These are phyloP conservation scores for Fundulus diaphanus DNA, from an alignment of 2,797 vertebrate genomes.

Conservation along the genomic window DNA sequence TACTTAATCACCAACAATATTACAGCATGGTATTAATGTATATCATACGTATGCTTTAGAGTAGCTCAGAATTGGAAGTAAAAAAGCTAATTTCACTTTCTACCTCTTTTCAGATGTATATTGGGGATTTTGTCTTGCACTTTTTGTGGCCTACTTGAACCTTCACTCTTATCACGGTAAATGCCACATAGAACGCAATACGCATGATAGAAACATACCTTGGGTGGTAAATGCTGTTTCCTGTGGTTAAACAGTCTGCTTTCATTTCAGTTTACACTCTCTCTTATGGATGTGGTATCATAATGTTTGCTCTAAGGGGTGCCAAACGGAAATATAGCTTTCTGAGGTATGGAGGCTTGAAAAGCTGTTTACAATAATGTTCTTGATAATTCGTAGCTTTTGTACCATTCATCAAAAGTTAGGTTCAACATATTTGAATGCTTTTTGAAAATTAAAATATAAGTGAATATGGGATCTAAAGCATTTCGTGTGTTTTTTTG, in stretches of 20 bases:
- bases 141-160: slow-evolving; percentile 65
- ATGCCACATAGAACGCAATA: neutral
- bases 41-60: neutral
- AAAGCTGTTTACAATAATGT: neutral
- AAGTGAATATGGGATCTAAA: neutral
- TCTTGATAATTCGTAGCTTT: neutral
- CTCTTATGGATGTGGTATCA: slow-evolving; percentile 73
- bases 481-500: slow-evolving; percentile 10
- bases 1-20: neutral
- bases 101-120: slow-evolving; percentile 57
- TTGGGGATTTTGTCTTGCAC: slow-evolving; percentile 68
- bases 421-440: neutral
- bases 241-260: slow-evolving; percentile 18
- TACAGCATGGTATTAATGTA: no score
- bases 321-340: slow-evolving; percentile 64
- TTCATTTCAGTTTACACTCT: slow-evolving; percentile 69
- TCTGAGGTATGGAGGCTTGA: slow-evolving; percentile 52
- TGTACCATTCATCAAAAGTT: neutral
- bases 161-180: slow-evolving; percentile 65
- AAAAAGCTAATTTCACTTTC: neutral
- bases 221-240: neutral
- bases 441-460: neutral
- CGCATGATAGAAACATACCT: neutral
- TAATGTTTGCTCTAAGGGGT: slow-evolving; percentile 69
- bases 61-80: neutral